Conservation (phyloP, 2,888 invertebrate species). For the Acanthosepion lycidas region DNA sequence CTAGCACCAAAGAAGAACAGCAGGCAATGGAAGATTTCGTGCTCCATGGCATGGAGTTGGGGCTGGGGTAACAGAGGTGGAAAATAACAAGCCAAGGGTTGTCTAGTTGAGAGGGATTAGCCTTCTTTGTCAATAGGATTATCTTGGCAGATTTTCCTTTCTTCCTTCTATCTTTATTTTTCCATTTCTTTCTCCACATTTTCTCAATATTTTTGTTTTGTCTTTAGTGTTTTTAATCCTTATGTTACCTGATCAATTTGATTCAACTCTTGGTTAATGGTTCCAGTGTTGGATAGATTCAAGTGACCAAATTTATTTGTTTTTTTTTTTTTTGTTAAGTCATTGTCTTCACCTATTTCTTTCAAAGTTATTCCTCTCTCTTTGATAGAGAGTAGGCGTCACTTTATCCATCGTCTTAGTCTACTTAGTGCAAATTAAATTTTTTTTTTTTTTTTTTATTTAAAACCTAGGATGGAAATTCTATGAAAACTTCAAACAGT, state of each 20-base stretch:
- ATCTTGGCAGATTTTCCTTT: neutral
- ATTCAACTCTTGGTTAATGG: neutral
- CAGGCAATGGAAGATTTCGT: neutral
- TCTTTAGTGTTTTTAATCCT: neutral
- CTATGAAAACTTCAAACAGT: no score
- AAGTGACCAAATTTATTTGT: neutral
- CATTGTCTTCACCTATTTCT: neutral
- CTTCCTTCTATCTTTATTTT: neutral
- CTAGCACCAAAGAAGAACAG: neutral
- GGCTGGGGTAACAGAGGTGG: neutral
- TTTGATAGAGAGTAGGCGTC: no score
- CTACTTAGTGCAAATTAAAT: no score
- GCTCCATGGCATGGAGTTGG: neutral
- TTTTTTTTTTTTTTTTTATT: no score
- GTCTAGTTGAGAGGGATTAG: slow-evolving; percentile 9
- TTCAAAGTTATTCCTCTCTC: neutral
- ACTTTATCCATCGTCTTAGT: no score
- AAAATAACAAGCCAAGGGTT: slow-evolving; percentile 33
- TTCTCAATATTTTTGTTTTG: neutral
- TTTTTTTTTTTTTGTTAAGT: neutral
- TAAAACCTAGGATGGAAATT: no score
- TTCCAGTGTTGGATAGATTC: neutral
- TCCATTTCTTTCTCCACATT: neutral
- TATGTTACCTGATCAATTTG: neutral
- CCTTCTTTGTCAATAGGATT: slow-evolving; percentile 21